These are phyloP conservation scores for Ceuthmochares aereus DNA, from an alignment of 2,113 vertebrate genomes.

Conservation along the genomic window DNA sequence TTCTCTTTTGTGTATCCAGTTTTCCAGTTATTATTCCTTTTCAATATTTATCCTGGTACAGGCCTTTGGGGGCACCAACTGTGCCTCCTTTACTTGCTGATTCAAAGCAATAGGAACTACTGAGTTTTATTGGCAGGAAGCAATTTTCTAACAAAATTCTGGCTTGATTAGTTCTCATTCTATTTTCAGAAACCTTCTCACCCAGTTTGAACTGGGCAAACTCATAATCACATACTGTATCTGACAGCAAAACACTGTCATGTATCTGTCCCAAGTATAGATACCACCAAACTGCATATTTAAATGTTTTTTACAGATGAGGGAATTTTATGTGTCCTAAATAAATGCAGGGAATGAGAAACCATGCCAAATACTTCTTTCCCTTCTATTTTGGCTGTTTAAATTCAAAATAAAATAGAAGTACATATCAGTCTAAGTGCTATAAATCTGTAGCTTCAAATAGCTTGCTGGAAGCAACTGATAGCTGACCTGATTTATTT, in stretches of 20 bases:
- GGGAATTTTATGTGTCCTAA: background rate
- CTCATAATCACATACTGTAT: background rate
- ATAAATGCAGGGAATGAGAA: background rate
- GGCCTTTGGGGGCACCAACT: background rate
- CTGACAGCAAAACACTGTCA: background rate
- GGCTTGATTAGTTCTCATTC: background rate
- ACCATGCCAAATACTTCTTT: background rate
- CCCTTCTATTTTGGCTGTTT: background rate
- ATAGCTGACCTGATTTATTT: background rate
- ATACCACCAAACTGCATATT: background rate
- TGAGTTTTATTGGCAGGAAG: background rate
- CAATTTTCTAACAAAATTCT: background rate
- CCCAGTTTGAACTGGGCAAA: background rate
- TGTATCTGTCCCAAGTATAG: background rate
- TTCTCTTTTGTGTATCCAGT: background rate
- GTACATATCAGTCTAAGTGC: background rate
- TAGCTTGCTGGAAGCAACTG: background rate
- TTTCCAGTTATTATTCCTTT: background rate
- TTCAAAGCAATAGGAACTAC: background rate
- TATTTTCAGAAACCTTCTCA: background rate
- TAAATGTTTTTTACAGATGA: background rate
- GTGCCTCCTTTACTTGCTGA: background rate
- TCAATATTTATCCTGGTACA: background rate
- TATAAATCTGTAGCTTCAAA: background rate
- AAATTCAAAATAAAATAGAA: background rate